Evolutionary conservation across 1,140 invertebrate genomes (phyloP).

Genomic region (Drosophila insularis): DNA sequence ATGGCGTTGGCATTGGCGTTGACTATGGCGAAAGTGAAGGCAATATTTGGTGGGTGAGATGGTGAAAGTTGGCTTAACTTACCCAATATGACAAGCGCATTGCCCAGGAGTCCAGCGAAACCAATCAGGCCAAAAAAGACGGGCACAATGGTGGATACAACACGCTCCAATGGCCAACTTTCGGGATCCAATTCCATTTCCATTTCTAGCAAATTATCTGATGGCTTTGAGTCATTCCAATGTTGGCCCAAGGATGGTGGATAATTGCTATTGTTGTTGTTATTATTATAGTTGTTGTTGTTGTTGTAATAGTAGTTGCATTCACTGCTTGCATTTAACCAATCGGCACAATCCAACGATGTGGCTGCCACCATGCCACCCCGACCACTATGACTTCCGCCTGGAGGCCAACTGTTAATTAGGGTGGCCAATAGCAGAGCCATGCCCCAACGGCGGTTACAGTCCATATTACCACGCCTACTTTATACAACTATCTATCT

Average conservation of each 20-base stretch:
- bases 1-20: too few relatives aligned
- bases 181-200: conserved; percentile 59
- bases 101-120: conserved; percentile 93
- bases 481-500: conserved; percentile 4
- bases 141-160: conserved; percentile 90
- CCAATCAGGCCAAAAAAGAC: conserved; percentile 94
- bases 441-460: background rate
- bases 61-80: conserved; percentile 37
- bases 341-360: conserved; percentile 2
- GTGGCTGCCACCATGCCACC: background rate
- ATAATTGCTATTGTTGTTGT: conserved; percentile 25
- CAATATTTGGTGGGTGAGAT: background rate
- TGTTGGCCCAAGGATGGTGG: conserved; percentile 23
- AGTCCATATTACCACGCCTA: background rate
- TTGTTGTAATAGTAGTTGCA: conserved; percentile 10
- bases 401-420: conserved; percentile 18
- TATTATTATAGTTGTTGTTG: conserved; percentile 8
- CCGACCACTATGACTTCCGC: background rate
- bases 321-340: conserved; percentile 9
- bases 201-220: conserved; percentile 61
- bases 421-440: conserved; percentile 11
- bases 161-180: conserved; percentile 71
- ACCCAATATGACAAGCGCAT: conserved; percentile 91
- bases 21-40: too few relatives aligned
- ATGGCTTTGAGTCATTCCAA: conserved; percentile 35